These are phyloP conservation scores for Drosophila repleta DNA, from an alignment of 1,140 invertebrate species.

Conservation along the genomic window DNA sequence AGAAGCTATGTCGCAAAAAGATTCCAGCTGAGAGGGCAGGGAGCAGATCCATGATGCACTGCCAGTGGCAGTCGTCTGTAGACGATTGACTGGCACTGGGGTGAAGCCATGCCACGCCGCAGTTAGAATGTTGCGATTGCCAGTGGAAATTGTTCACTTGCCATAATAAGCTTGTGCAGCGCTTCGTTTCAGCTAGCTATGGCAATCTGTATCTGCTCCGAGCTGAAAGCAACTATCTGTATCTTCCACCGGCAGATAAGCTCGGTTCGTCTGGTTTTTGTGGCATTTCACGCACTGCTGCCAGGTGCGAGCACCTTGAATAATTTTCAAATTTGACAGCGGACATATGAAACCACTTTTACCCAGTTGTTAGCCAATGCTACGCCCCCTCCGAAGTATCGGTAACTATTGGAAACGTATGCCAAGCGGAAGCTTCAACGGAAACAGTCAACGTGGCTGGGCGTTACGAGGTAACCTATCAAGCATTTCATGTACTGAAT, in stretches of 20 bases:
- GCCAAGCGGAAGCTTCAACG: conserved; percentile 65
- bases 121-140: conserved; percentile 48
- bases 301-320: conserved; percentile 62
- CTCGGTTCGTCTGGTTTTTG: conserved; percentile 38
- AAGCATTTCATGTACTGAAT: conserved; percentile 53
- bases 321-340: conserved; percentile 80
- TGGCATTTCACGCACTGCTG: conserved; percentile 67
- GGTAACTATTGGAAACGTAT: conserved; percentile 56
- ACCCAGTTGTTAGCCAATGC: conserved; percentile 18
- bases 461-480: conserved; percentile 45
- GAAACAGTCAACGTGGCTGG: conserved; percentile 63
- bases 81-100: conserved; percentile 61
- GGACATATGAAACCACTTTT: conserved; percentile 51
- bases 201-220: conserved; percentile 51
- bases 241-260: conserved; percentile 41
- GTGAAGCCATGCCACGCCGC: conserved; percentile 54
- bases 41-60: not conserved
- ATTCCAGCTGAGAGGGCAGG: conserved; percentile 18
- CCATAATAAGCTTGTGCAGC: conserved; percentile 60
- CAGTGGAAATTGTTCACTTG: conserved; percentile 38
- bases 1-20: conserved; percentile 12
- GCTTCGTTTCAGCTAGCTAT: conserved; percentile 15
- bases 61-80: conserved; percentile 17
- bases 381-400: conserved; percentile 35
- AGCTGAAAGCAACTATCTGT: conserved; percentile 47